Evolutionary conservation across 2,113 vertebrate genomes (phyloP), one percentile per base, ranked within the genome.

Genomic region (Tetrax tetrax): DNA sequence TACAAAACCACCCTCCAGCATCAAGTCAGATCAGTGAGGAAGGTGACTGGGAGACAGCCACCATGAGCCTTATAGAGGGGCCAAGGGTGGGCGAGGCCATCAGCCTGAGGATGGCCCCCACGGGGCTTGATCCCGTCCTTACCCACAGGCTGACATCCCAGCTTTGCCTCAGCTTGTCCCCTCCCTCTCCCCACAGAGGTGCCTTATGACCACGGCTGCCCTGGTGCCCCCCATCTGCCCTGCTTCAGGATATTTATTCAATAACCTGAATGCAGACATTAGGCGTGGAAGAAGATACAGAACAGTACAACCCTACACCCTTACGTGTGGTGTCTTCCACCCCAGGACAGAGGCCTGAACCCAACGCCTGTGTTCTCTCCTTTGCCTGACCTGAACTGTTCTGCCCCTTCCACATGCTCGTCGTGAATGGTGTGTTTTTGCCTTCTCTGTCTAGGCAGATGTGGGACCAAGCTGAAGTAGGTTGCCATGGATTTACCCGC

Each of bases 401-500:
- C 69, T 37, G 8, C 20, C 43, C 25, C 23, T 51, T 79, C 9
- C 22, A 10, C 0, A 0, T 1, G 6, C n/a, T 50, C 2, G 1
- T 5, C 3, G 4, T 22, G 18, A 74, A n/a, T 6, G 1, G 4
- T 0, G 0, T 6, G 4, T 2, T 77, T 84, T 69, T 72, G 33
- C 4, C 19, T 23, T 6, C 47, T 48, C 38, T 2, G 0, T 22
- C 59, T 14, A 53, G 18, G 51, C 41, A 63, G 60, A 22, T 11
- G 27, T 31, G 31, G 50, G 14, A 85, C 24, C 2, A 3, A 88
- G n/a, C 24, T 50, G 47, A 76, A 59, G 28, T 2, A 38, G 4
- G 3, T 10, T 61, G 60, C 3, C 47, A 13, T 6, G 37, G 47
- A 28, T 70, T 41, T 56, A 10, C 33, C 19, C 1, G 2, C 28